Conservation (phyloP, 2,888 invertebrate species). For the Eutolmus rufibarbis region DNA sequence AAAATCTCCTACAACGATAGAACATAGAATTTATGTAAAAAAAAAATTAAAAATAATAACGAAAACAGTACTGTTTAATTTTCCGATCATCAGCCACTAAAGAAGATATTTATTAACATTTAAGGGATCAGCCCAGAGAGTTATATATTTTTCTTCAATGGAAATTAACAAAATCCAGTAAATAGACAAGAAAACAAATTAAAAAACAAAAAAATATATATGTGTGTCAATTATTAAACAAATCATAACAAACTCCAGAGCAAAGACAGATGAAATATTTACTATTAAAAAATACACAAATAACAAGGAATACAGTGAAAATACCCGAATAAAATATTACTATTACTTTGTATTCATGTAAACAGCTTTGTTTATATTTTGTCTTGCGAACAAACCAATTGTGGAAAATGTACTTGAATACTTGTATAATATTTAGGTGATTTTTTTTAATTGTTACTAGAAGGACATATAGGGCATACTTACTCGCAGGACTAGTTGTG, state of each 20-base stretch:
- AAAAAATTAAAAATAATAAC: neutral
- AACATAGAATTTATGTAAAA: neutral
- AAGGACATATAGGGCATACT: neutral
- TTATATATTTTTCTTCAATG: slow-evolving; percentile 30
- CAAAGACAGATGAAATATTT: slow-evolving; percentile 15
- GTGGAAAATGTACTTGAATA: neutral
- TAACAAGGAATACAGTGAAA: neutral
- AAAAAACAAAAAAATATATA: too few species aligned
- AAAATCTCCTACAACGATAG: slow-evolving; percentile 8
- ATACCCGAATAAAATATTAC: neutral
- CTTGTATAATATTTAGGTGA: slow-evolving; percentile 13
- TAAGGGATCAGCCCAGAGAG: slow-evolving; percentile 15
- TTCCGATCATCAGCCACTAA: neutral
- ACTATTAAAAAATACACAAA: neutral
- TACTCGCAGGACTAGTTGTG: neutral
- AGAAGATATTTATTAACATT: neutral
- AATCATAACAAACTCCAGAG: neutral
- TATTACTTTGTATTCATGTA: slow-evolving; percentile 26
- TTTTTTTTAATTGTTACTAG: slow-evolving; percentile 24
- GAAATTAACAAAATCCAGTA: slow-evolving; percentile 6
- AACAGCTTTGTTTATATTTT: slow-evolving; percentile 13
- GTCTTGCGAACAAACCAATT: neutral
- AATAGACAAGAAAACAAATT: slow-evolving; percentile 13
- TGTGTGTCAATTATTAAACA: slow-evolving; percentile 37
- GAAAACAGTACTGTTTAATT: slow-evolving; percentile 21